phyloP scores from a whole-genome alignment of 2,888 invertebrate species.

The Malachius bipustulatus region DNA sequence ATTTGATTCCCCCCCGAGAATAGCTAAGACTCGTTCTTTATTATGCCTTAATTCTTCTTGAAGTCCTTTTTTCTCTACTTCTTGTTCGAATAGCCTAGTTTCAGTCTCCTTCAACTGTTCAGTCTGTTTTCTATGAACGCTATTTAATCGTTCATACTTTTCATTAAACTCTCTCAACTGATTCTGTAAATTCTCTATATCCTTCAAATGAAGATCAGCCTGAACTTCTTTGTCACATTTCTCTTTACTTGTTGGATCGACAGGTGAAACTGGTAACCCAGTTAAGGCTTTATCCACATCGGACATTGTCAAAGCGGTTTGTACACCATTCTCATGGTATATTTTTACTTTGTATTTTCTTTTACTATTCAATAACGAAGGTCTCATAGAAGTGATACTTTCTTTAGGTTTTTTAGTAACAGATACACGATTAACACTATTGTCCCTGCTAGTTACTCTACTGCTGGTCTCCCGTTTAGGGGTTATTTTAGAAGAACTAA shows the following conservation, averaged over 20 bases:
- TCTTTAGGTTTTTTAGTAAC: constrained; percentile 22
- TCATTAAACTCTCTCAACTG: constrained; percentile 46
- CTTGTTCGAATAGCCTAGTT: constrained; percentile 52
- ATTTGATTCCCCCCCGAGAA: constrained; percentile 43
- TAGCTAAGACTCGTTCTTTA: constrained; percentile 56
- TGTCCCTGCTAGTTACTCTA: constrained; percentile 20
- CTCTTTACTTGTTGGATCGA: constrained; percentile 30
- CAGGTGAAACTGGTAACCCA: constrained; percentile 39
- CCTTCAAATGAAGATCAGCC: constrained; percentile 49
- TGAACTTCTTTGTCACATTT: constrained; percentile 29
- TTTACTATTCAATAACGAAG: constrained; percentile 34
- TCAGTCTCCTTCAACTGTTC: constrained; percentile 44
- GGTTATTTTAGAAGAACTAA: constrained; percentile 24
- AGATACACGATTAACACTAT: constrained; percentile 17
- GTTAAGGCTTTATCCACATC: constrained; percentile 63
- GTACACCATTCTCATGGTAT: constrained; percentile 67
- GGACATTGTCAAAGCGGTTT: constrained; percentile 60
- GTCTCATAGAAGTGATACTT: constrained; percentile 29
- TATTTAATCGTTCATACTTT: constrained; percentile 47
- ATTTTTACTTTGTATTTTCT: constrained; percentile 50
- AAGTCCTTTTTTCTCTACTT: constrained; percentile 60
- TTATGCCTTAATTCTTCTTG: constrained; percentile 63
- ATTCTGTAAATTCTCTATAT: constrained; percentile 48
- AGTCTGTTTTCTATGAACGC: constrained; percentile 34
- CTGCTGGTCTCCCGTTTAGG: constrained; percentile 19